Evolutionary conservation across 2,113 vertebrate genomes (phyloP).

Genomic region (Callipepla californica): DNA sequence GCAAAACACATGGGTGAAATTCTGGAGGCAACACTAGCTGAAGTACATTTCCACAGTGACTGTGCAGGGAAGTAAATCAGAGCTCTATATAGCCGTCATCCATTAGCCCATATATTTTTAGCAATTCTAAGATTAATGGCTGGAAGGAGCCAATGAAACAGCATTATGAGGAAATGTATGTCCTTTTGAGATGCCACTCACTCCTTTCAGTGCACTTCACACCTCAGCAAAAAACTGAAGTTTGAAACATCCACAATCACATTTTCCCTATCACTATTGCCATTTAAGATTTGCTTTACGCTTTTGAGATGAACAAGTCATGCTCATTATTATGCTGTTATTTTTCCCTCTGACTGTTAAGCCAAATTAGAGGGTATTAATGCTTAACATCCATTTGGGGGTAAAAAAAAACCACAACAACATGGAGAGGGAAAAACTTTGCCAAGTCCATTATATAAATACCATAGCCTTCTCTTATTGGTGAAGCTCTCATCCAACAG

Average conservation of each 20-base stretch:
- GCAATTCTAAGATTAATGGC: slow-evolving; percentile 22
- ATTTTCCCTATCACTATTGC: background rate
- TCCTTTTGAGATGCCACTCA: background rate
- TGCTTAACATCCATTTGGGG: slow-evolving; percentile 37
- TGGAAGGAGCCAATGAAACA: background rate
- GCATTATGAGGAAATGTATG: background rate
- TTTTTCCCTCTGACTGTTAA: slow-evolving; percentile 49
- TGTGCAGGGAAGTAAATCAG: slow-evolving; percentile 34
- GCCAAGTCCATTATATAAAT: background rate
- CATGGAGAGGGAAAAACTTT: background rate
- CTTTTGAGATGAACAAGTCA: slow-evolving; percentile 48
- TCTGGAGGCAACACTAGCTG: background rate
- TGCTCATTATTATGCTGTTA: slow-evolving; percentile 29
- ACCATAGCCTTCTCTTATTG: background rate
- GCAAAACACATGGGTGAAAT: slow-evolving; percentile 10
- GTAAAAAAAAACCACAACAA: background rate
- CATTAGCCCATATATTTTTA: slow-evolving; percentile 23
- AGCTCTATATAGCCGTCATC: background rate
- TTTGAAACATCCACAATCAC: background rate
- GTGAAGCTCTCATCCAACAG: background rate
- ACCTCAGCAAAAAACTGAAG: slow-evolving; percentile 11
- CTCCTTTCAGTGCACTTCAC: slow-evolving; percentile 21
- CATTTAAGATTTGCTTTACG: slow-evolving; percentile 21
- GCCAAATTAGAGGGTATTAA: slow-evolving; percentile 67
- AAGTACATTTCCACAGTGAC: background rate